Conservation (phyloP, 64 coral and sea anemone species). For the Porites lutea region DNA sequence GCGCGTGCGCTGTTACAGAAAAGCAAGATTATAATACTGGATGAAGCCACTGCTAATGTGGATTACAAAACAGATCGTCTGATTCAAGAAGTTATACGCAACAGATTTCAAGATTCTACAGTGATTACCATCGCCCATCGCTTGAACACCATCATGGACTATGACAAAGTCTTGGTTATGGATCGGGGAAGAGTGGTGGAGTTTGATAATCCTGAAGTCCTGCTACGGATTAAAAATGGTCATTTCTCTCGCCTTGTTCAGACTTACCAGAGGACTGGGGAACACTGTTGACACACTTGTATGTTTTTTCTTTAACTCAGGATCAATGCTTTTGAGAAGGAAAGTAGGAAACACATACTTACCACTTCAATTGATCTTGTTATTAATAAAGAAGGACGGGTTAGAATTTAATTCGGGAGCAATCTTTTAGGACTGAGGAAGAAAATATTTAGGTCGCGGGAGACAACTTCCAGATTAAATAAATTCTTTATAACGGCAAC, state of each 20-base stretch:
- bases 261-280: background rate
- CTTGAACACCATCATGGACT: slow-evolving; percentile 73
- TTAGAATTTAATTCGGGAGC: too few relatives aligned
- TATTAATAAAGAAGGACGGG: too few relatives aligned
- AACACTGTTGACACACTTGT: background rate
- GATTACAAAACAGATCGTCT: slow-evolving; percentile 61
- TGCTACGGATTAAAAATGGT: slow-evolving; percentile 43
- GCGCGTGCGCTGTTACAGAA: slow-evolving; percentile 62
- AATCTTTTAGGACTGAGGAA: too few relatives aligned
- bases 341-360: too few relatives aligned
- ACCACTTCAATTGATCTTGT: too few relatives aligned
- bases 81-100: slow-evolving; percentile 55
- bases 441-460: too few relatives aligned
- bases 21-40: slow-evolving; percentile 61
- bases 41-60: slow-evolving; percentile 72
- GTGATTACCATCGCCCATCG: slow-evolving; percentile 75
- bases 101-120: slow-evolving; percentile 49
- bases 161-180: slow-evolving; percentile 64
- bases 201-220: slow-evolving; percentile 36
- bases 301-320: too few relatives aligned
- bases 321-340: too few relatives aligned
- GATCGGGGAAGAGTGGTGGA: slow-evolving; percentile 66
- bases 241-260: slow-evolving; percentile 52
- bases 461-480: too few relatives aligned
- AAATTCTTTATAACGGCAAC: too few relatives aligned